Base-by-base conservation (phyloP, 92 coral and sea anemone species). In the Siderastrea siderea region DNA sequence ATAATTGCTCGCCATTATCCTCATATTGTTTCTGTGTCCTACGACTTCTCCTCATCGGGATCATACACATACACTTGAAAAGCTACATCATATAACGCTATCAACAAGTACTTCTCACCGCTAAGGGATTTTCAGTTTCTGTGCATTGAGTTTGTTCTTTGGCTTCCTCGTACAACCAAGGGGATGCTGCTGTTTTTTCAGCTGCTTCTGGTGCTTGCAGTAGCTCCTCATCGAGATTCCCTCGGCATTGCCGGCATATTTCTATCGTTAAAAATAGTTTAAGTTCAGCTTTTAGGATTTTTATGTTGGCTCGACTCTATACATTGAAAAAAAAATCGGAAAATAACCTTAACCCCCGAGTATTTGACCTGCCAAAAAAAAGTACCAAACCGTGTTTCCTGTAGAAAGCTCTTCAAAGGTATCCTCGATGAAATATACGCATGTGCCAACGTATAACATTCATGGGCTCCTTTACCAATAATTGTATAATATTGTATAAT, bases 161-260 rank as follows among this genome's bases (percentile, higher is more conserved):
- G 43, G 8, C 2, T 63, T 9, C 68, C 68, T 14, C 44, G 8
- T 4, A 14, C 43, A 63, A 16, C 8, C 43, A 38, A 63, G 68
- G 3, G 68, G 68, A 63, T 63, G 44, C 68, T 16, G 3, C 68
- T n/a, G 68, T 63, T 63, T 63, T 43, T 63, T 63, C 68, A 63
- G 68, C 8, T 63, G 38, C 3, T 4, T 15, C 38, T 63, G 68
- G 68, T 63, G 3, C 68, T 63, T 63, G 43, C 68, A 63, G 17
- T 10, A 63, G 4, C 8, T 63, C 68, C 38, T 7, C 68, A 63
- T 16, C 68, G 8, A 63, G 68, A 45, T 63, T 63, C 68, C 43
- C 43, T 63, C 43, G 68, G 68, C 68, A 63, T 63, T 63, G 43
- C 68, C 68, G 16, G 68, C 68, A 63, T 63, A 63, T 63, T 63